Evolutionary conservation across 2,113 vertebrate genomes (phyloP).

Genomic region (Heteronetta atricapilla): DNA sequence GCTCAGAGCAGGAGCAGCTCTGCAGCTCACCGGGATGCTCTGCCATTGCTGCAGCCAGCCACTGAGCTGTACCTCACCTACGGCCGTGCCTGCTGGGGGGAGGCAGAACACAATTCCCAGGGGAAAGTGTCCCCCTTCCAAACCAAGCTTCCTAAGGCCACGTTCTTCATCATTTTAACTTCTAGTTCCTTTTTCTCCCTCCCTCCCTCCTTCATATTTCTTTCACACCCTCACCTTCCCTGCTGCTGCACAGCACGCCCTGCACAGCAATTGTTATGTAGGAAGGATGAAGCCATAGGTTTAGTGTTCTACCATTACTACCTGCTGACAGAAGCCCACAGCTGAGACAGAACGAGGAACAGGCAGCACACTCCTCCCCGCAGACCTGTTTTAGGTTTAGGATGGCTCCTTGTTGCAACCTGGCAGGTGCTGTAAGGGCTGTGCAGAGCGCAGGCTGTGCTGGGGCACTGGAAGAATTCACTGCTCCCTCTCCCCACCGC

Average conservation of each 20-base stretch:
- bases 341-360: neutral
- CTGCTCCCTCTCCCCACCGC: neutral
- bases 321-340: neutral
- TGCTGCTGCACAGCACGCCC: neutral
- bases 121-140: neutral
- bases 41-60: too few species aligned
- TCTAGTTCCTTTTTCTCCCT: neutral
- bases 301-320: neutral
- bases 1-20: neutral
- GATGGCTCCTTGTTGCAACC: neutral
- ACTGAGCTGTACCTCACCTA: too few species aligned
- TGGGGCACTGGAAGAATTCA: neutral
- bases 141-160: neutral
- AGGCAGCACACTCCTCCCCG: neutral
- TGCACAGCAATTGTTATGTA: accelerated
- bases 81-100: accelerated
- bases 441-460: neutral
- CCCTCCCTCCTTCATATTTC: neutral
- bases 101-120: neutral
- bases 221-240: neutral
- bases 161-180: neutral
- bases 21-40: neutral
- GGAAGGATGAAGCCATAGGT: neutral
- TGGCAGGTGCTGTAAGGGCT: neutral
- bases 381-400: neutral